Conservation (phyloP, 2,888 invertebrate genomes). For the Coleophora flavipennella region DNA sequence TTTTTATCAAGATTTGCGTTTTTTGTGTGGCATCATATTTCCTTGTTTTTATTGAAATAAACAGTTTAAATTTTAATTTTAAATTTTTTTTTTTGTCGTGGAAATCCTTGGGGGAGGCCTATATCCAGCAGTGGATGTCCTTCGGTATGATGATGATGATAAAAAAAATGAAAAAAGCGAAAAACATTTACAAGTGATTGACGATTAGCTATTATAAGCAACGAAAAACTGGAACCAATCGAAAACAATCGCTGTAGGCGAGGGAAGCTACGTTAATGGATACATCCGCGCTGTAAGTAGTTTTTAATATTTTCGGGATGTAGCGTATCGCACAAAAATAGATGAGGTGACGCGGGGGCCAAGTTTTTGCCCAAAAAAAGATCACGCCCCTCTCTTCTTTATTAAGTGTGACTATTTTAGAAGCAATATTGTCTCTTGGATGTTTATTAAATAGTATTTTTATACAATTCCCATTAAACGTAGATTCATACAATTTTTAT, state of each 20-base stretch:
- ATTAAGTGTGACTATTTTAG: constrained; percentile 9
- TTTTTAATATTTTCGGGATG: constrained; percentile 69
- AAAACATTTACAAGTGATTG: constrained; percentile 1
- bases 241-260: constrained; percentile 42
- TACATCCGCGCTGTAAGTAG: constrained; percentile 60
- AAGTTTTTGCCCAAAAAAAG: constrained; percentile 30
- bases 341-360: constrained; percentile 41
- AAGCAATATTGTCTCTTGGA: neutral
- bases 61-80: too few species aligned
- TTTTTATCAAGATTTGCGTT: too few species aligned
- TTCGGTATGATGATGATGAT: too few species aligned
- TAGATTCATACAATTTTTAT: too few species aligned
- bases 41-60: too few species aligned
- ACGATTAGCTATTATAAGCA: constrained; percentile 4
- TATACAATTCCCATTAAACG: too few species aligned
- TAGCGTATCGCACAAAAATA: constrained; percentile 54
- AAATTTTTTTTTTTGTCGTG: too few species aligned
- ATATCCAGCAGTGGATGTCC: too few species aligned
- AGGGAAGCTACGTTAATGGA: constrained; percentile 58
- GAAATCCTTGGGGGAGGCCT: too few species aligned
- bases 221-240: constrained; percentile 39
- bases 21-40: too few species aligned
- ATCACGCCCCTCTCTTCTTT: constrained; percentile 25
- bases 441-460: too few species aligned
- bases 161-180: too few species aligned